Conservation (phyloP, 2,113 vertebrate genomes). For the Myotis davidii region DNA sequence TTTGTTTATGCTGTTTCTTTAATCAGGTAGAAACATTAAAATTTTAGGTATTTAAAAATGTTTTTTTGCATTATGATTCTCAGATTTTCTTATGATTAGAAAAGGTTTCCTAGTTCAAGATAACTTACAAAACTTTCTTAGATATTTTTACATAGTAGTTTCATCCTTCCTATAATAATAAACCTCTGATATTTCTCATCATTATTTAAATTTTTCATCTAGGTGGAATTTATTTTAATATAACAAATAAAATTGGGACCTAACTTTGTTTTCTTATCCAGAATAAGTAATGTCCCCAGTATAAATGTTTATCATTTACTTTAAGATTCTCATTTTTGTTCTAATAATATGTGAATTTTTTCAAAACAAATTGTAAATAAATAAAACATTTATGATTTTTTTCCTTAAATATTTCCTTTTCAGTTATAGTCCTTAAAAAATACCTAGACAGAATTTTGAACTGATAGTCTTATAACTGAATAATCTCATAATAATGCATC, state of each 20-base stretch:
- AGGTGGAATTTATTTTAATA: not conserved
- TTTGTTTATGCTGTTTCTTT: not conserved
- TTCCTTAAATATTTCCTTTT: not conserved
- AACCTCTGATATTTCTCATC: not conserved
- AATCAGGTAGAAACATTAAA: not conserved
- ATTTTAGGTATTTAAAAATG: not conserved
- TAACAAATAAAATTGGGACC: not conserved
- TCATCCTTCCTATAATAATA: not conserved
- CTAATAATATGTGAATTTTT: not conserved
- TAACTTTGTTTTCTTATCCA: not conserved
- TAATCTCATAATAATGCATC: not conserved
- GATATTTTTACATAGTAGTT: not conserved
- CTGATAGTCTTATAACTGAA: not conserved
- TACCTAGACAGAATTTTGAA: not conserved
- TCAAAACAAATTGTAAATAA: not conserved
- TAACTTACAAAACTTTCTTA: not conserved
- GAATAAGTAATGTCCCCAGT: not conserved
- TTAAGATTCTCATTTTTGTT: not conserved
- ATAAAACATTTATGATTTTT: not conserved
- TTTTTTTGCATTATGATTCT: not conserved
- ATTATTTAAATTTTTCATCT: not conserved
- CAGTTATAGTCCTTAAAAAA: not conserved
- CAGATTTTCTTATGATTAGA: not conserved
- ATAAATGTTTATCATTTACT: not conserved
- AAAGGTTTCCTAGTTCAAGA: not conserved